phyloP scores from a whole-genome alignment of 2,113 vertebrate species.

The Chionis minor region DNA sequence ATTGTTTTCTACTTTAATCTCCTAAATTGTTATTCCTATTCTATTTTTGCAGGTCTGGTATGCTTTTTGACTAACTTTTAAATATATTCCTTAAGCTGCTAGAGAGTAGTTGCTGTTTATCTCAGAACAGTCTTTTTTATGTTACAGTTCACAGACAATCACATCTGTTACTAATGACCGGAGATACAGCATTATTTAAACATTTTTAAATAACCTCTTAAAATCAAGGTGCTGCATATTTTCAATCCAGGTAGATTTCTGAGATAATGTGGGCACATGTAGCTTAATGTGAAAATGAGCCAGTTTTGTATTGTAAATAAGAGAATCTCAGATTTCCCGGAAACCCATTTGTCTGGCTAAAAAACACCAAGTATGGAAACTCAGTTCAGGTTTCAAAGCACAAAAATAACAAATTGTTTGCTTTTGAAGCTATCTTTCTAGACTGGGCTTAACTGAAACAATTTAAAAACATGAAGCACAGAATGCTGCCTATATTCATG shows the following conservation, averaged over 20 bases:
- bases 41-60: neutral
- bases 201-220: neutral
- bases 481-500: neutral
- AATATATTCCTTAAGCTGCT: neutral
- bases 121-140: neutral
- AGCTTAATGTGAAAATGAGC: neutral
- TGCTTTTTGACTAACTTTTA: neutral
- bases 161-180: neutral
- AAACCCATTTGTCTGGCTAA: neutral
- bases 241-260: neutral
- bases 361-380: neutral
- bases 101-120: neutral
- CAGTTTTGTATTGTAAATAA: neutral
- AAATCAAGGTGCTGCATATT: neutral
- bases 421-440: neutral
- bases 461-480: neutral
- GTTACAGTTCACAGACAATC: neutral
- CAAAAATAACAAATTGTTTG: neutral
- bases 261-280: rapidly evolving
- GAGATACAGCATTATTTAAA: neutral
- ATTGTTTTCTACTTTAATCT: neutral
- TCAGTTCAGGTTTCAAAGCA: neutral
- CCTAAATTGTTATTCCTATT: neutral
- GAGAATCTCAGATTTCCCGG: neutral
- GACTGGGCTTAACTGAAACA: neutral